A percentile compares a stretch with the other conserved stretches of the same genome.
Evolutionary conservation across 2,888 invertebrate species (phyloP).

Genomic region (Elysia crispata): DNA sequence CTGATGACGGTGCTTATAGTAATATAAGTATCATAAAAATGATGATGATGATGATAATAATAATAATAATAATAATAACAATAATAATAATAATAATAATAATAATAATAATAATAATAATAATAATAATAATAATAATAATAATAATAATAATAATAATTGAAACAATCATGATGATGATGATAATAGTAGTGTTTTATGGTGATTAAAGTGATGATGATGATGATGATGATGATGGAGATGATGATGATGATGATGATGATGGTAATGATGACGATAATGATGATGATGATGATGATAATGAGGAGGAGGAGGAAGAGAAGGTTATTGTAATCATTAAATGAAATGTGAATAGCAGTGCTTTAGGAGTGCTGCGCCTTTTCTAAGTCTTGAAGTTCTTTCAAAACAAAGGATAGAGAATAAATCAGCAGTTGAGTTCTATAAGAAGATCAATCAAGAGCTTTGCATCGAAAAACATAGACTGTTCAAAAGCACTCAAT

Average conservation of each 20-base stretch:
- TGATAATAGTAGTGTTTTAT: conserved; percentile 20
- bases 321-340: no score
- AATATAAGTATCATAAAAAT: neutral
- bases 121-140: conserved; percentile 14
- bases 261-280: conserved; percentile 3
- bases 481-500: no score
- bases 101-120: conserved; percentile 1
- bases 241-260: conserved; percentile 6
- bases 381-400: no score
- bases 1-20: neutral
- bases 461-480: no score
- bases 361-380: no score
- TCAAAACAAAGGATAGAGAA: no score
- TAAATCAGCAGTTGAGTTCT: no score
- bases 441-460: no score
- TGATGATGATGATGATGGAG: conserved; percentile 24
- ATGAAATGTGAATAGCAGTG: neutral
- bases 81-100: neutral
- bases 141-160: neutral
- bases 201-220: conserved; percentile 16
- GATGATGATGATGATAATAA: conserved; percentile 13
- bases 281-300: neutral
- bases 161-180: neutral
- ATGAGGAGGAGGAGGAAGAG: neutral
- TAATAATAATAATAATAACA: conserved; percentile 17